phyloP scores from a whole-genome alignment of 2,113 vertebrate genomes.

The Tretioscincus oriximinensis region DNA sequence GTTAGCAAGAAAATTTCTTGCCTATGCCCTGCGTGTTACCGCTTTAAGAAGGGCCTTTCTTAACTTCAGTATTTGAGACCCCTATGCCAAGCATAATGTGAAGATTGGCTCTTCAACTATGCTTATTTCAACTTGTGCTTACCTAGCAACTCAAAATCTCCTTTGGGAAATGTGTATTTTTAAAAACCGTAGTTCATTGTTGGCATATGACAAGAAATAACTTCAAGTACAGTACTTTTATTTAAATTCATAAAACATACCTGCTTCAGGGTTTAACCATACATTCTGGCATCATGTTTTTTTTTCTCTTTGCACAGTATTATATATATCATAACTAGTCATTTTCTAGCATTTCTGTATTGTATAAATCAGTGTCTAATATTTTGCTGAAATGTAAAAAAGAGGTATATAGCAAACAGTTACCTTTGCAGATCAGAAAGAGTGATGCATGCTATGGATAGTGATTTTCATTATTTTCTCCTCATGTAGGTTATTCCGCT shows the following conservation, averaged over 20 bases:
- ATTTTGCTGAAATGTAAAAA: slow-evolving; percentile 3
- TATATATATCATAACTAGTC: neutral
- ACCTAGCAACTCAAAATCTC: neutral
- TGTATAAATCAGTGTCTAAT: neutral
- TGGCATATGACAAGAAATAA: neutral
- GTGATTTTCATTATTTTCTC: slow-evolving; percentile 49
- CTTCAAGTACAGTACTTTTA: neutral
- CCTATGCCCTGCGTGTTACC: too few relatives aligned
- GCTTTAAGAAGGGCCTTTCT: too few relatives aligned
- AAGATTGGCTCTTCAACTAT: neutral
- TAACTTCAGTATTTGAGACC: neutral
- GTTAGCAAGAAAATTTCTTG: too few relatives aligned
- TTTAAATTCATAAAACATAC: neutral
- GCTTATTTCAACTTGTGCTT: neutral
- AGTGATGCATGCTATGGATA: slow-evolving; percentile 23
- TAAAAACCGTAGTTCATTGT: neutral
- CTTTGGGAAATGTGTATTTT: too few relatives aligned
- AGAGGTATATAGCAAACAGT: slow-evolving; percentile 25
- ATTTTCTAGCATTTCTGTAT: neutral
- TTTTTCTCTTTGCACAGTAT: neutral
- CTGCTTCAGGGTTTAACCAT: neutral
- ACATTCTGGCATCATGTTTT: neutral
- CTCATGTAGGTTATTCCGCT: slow-evolving; percentile 87
- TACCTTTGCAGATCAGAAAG: neutral
- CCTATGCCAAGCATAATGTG: neutral